Conservation (phyloP, 1,140 invertebrate genomes). For the Pissodes strobi region DNA sequence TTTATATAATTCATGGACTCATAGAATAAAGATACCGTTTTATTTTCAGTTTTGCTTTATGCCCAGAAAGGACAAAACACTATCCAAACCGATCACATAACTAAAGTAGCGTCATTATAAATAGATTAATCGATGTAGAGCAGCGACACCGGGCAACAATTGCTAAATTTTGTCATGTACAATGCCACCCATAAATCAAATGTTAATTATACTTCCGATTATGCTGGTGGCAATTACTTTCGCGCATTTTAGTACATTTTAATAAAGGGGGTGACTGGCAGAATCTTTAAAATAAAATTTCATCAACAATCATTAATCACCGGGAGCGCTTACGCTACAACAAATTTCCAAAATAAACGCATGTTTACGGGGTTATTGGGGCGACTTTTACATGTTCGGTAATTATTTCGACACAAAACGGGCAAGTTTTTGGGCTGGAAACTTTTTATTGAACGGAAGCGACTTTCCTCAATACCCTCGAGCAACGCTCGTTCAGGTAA, state of each 20-base stretch:
- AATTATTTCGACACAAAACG: no score
- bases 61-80: no score
- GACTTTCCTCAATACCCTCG: no score
- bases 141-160: no score
- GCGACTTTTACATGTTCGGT: conserved; percentile 9
- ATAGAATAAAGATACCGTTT: no score
- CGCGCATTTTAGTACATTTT: conserved; percentile 32
- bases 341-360: conserved; percentile 31
- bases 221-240: conserved; percentile 31
- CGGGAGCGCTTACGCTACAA: conserved; percentile 15
- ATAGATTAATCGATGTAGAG: no score
- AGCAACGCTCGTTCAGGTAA: no score
- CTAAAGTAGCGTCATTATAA: no score
- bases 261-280: conserved; percentile 25
- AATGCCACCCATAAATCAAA: conserved; percentile 26
- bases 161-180: conserved; percentile 15
- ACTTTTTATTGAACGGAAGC: background rate
- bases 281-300: conserved; percentile 31
- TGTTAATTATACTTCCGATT: conserved; percentile 30
- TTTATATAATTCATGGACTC: no score
- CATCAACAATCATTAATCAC: conserved; percentile 28
- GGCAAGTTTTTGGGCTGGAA: conserved; percentile 1
- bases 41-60: no score
- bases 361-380: conserved; percentile 23
- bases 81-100: no score